Evolutionary conservation across 2,113 vertebrate genomes (phyloP).

Genomic region (Steatornis caripensis): DNA sequence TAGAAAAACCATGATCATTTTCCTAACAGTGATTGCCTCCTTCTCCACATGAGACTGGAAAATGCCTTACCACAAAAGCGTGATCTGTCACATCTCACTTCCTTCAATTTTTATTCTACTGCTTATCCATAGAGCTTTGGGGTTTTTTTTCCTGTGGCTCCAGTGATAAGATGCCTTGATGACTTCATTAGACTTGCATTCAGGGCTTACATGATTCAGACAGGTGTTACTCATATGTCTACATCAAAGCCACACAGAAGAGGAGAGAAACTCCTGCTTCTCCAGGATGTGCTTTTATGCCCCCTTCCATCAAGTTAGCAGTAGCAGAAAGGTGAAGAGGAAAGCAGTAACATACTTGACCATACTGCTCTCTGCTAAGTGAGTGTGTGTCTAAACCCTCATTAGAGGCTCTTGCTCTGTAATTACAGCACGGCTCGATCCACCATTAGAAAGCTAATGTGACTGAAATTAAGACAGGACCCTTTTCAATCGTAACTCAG

Average conservation of each 20-base stretch:
- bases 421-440: not conserved
- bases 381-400: not conserved
- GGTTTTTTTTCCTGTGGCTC: not conserved
- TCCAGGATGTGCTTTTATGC: not conserved
- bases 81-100: not conserved
- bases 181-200: not conserved
- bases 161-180: not conserved
- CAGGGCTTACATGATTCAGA: not conserved
- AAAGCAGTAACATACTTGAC: not conserved
- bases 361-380: not conserved
- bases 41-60: not conserved
- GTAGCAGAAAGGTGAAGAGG: not conserved
- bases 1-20: not conserved
- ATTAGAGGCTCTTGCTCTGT: not conserved
- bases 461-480: not conserved
- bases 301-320: not conserved
- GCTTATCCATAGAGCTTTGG: not conserved
- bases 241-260: not conserved
- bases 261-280: not conserved
- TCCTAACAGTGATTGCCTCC: not conserved
- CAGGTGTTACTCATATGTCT: slow-evolving; percentile 22
- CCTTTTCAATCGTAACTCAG: not conserved
- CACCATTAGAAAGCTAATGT: not conserved
- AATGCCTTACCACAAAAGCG: not conserved
- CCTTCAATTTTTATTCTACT: not conserved